Evolutionary conservation across 2,113 vertebrate species (phyloP).

Genomic region (Thamnaconus septentrionalis): DNA sequence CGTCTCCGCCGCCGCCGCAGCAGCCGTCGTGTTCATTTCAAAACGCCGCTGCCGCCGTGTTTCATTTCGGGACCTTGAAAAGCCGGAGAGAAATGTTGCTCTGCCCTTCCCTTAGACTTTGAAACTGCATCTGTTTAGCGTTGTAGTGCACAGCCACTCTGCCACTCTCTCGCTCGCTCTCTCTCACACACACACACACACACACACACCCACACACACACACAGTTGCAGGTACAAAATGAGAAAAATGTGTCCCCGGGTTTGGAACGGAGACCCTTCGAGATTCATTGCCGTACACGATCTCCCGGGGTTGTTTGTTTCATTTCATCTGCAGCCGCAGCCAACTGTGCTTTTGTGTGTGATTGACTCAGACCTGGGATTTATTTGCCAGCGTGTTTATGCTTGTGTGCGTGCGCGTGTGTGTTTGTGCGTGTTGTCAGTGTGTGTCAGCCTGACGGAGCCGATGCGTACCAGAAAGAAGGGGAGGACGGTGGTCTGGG

Average conservation of each 20-base stretch:
- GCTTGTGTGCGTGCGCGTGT: slow-evolving; percentile 19
- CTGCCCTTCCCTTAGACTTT: slow-evolving; percentile 7
- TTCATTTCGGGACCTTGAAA: slow-evolving; percentile 19
- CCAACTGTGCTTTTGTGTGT: slow-evolving; percentile 19
- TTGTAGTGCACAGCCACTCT: neutral
- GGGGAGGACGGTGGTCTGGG: slow-evolving; percentile 28
- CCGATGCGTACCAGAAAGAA: neutral
- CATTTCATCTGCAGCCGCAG: slow-evolving; percentile 51
- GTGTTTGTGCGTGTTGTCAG: slow-evolving; percentile 40
- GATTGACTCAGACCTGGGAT: slow-evolving; percentile 17
- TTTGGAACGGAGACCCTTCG: slow-evolving; percentile 36
- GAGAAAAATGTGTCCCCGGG: slow-evolving; percentile 35
- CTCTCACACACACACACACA: neutral
- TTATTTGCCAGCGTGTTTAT: slow-evolving; percentile 4
- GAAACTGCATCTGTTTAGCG: slow-evolving; percentile 30
- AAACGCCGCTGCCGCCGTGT: slow-evolving; percentile 9
- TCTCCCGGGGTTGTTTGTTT: slow-evolving; percentile 61
- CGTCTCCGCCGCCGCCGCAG: slow-evolving; percentile 29
- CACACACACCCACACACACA: neutral
- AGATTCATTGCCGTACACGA: slow-evolving; percentile 44
- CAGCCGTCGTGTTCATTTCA: slow-evolving; percentile 7
- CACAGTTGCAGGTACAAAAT: slow-evolving; percentile 17
- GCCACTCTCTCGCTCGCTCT: too few relatives aligned
- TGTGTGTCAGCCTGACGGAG: slow-evolving; percentile 43
- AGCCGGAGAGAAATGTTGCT: slow-evolving; percentile 2